These are phyloP conservation scores for Amblyornis subalaris DNA, from an alignment of 2,113 vertebrate genomes.

Conservation along the genomic window DNA sequence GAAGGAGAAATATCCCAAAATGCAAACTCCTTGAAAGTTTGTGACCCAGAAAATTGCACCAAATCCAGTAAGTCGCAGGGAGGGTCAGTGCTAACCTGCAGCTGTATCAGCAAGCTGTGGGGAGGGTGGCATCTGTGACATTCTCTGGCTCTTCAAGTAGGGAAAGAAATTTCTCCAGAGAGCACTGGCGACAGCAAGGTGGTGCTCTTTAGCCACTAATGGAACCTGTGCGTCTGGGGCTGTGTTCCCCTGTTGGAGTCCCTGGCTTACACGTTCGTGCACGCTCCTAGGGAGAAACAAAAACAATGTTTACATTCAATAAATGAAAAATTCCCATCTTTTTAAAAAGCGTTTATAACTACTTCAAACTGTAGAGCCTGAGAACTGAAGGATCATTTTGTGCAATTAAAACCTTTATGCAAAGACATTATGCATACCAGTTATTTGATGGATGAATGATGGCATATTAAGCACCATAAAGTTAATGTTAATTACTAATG, in stretches of 20 bases:
- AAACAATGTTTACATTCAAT: slow-evolving; percentile 30
- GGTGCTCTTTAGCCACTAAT: slow-evolving; percentile 88
- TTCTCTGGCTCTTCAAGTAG: slow-evolving; percentile 85
- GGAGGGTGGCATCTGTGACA: slow-evolving; percentile 80
- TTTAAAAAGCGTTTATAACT: neutral
- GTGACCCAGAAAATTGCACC: neutral
- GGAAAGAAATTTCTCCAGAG: slow-evolving; percentile 94
- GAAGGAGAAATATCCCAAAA: neutral
- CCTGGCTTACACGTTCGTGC: slow-evolving; percentile 77
- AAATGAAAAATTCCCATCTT: slow-evolving; percentile 34
- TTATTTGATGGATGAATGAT: slow-evolving; percentile 76
- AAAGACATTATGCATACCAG: slow-evolving; percentile 56
- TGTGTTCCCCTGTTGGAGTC: slow-evolving; percentile 41
- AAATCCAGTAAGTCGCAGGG: neutral
- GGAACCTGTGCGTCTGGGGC: slow-evolving; percentile 51
- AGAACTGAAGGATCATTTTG: slow-evolving; percentile 51
- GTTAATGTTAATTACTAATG: slow-evolving; percentile 82
- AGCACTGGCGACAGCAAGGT: slow-evolving; percentile 85
- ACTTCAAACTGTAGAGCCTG: neutral
- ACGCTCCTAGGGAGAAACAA: slow-evolving; percentile 73
- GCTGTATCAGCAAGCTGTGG: slow-evolving; percentile 88
- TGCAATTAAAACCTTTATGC: slow-evolving; percentile 65
- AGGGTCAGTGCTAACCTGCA: slow-evolving; percentile 80
- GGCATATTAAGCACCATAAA: slow-evolving; percentile 78
- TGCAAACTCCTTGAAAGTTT: neutral